A percentile compares a stretch with the other conserved stretches of the same genome.
phyloP scores from a whole-genome alignment of 2,113 vertebrate species.

The Puffinus mauretanicus region DNA sequence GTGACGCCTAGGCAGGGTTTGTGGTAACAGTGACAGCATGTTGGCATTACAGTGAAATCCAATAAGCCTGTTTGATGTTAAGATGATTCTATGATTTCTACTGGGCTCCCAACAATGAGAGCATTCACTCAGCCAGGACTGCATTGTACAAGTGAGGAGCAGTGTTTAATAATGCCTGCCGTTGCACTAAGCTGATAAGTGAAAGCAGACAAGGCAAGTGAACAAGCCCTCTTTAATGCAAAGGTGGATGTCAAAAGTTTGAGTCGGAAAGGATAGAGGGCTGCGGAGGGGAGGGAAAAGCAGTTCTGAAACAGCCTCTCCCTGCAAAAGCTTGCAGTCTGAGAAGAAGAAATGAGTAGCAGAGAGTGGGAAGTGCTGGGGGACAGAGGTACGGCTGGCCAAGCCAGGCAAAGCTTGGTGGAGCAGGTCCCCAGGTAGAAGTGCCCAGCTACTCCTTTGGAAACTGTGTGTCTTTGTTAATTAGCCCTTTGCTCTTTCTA shows the following conservation, averaged over 20 bases:
- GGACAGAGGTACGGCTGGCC: neutral
- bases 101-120: constrained; percentile 20
- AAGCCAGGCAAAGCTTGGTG: neutral
- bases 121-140: constrained; percentile 16
- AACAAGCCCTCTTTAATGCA: constrained; percentile 2
- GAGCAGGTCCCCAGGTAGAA: neutral
- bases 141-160: neutral
- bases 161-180: neutral
- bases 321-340: neutral
- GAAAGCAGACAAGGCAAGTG: neutral
- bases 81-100: constrained; percentile 38
- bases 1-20: neutral
- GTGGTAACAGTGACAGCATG: constrained; percentile 13
- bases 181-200: neutral
- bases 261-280: neutral
- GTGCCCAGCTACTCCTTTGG: neutral
- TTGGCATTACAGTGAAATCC: constrained; percentile 11
- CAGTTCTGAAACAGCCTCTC: neutral
- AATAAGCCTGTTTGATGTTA: constrained; percentile 33
- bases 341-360: neutral
- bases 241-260: neutral
- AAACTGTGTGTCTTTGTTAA: neutral
- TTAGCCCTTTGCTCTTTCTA: neutral
- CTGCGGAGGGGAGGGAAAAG: neutral
- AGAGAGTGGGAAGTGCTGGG: neutral